Percentiles rank a stretch among this genome's conserved stretches.
phyloP scores from a whole-genome alignment of 2,797 vertebrate genomes.

The Enteromius fasciolatus region DNA sequence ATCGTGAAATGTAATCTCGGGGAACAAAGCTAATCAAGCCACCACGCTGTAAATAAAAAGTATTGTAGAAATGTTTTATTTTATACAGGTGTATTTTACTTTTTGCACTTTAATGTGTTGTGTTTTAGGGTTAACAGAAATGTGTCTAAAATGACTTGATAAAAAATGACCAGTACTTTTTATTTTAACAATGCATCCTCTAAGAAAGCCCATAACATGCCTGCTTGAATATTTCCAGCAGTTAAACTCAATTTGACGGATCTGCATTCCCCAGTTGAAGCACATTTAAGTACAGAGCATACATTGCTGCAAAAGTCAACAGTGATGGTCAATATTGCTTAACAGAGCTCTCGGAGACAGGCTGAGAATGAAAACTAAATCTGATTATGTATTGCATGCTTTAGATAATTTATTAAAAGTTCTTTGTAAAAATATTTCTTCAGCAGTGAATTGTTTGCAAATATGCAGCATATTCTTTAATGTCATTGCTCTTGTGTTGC shows the following conservation, averaged over 20 bases:
- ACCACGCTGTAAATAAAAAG: neutral
- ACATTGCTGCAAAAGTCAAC: conserved; percentile 6
- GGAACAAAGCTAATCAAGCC: neutral
- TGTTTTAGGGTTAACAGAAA: neutral
- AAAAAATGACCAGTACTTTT: neutral
- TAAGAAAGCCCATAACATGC: neutral
- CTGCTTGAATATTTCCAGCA: neutral
- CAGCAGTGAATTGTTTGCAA: neutral
- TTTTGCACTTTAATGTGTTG: neutral
- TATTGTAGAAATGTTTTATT: neutral
- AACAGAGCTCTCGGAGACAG: neutral
- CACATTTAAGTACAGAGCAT: conserved; percentile 4
- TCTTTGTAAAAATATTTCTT: conserved; percentile 11
- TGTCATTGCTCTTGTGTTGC: conserved; percentile 41
- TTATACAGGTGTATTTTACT: neutral
- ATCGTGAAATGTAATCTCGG: neutral
- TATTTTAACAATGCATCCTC: neutral
- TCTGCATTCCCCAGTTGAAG: neutral
- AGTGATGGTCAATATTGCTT: conserved; percentile 33
- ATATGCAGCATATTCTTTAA: conserved; percentile 4
- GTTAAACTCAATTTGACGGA: neutral
- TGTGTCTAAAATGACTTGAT: neutral
- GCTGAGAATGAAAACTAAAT: neutral
- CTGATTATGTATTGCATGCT: neutral
- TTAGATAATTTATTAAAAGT: neutral